Evolutionary conservation across 2,888 invertebrate species (phyloP).

Genomic region (Chrysotoxum bicinctum): DNA sequence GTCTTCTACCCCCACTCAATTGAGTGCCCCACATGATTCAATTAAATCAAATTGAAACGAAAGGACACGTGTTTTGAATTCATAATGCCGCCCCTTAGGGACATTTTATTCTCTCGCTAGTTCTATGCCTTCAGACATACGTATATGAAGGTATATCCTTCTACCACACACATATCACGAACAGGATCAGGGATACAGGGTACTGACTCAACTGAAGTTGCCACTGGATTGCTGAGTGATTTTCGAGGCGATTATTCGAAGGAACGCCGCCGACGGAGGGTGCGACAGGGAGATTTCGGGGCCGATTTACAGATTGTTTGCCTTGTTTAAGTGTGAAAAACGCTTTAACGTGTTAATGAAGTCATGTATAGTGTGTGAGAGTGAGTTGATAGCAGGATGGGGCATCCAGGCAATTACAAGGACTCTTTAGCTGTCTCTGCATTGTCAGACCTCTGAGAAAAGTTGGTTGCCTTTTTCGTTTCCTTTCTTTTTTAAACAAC

Average conservation of each 20-base stretch:
- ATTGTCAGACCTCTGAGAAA: constrained; percentile 39
- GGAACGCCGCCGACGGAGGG: neutral
- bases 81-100: constrained; percentile 72
- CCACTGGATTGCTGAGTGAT: constrained; percentile 68
- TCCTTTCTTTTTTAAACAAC: constrained; percentile 20
- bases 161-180: constrained; percentile 60
- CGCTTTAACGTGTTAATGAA: constrained; percentile 72
- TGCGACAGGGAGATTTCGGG: neutral
- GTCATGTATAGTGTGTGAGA: constrained; percentile 57
- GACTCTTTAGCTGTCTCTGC: constrained; percentile 45
- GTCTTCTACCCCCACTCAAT: neutral
- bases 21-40: constrained; percentile 77
- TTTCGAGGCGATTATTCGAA: constrained; percentile 54
- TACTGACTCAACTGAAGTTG: constrained; percentile 27
- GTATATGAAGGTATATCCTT: neutral
- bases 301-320: constrained; percentile 71
- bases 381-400: neutral
- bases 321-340: constrained; percentile 71
- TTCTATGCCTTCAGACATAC: neutral
- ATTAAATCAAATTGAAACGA: constrained; percentile 81
- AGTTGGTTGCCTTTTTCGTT: constrained; percentile 31
- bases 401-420: constrained; percentile 57
- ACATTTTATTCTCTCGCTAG: constrained; percentile 53
- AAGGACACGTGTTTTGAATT: constrained; percentile 78
- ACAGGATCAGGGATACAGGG: constrained; percentile 64